A percentile compares a stretch with the other conserved stretches of the same genome.
Conservation (phyloP, 2,797 vertebrate species). For the Crenuchus spilurus region DNA sequence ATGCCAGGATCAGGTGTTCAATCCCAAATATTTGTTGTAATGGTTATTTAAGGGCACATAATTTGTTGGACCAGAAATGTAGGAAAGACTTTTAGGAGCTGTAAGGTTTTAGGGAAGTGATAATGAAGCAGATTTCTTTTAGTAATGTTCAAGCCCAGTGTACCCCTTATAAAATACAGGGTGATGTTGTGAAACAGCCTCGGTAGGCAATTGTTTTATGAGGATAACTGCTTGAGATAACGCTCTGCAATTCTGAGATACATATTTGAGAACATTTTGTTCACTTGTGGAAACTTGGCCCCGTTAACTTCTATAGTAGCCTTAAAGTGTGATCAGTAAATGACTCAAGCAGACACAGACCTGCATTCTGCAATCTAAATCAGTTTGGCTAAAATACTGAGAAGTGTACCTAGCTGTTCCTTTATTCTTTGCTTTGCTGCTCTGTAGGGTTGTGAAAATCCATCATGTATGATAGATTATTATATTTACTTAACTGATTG, state of each 20-base stretch:
- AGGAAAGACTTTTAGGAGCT: background rate
- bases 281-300: background rate
- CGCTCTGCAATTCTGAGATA: background rate
- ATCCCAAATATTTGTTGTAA: too few relatives aligned
- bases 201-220: background rate
- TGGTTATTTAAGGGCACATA: background rate
- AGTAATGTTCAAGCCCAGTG: background rate
- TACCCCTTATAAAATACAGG: background rate
- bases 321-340: background rate
- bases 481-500: background rate
- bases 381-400: too few relatives aligned
- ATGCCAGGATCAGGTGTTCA: too few relatives aligned
- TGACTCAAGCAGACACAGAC: background rate
- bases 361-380: background rate
- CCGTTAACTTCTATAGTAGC: background rate
- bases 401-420: background rate
- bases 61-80: background rate
- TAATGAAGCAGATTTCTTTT: background rate
- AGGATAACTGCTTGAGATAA: background rate
- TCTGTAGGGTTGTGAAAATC: background rate
- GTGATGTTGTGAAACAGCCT: slow-evolving; percentile 6
- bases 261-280: background rate
- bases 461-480: background rate
- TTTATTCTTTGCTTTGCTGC: background rate
- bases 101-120: background rate